Evolutionary conservation across 2,113 vertebrate species (phyloP), one percentile per base, ranked within the genome.

Genomic region (Talpa occidentalis): DNA sequence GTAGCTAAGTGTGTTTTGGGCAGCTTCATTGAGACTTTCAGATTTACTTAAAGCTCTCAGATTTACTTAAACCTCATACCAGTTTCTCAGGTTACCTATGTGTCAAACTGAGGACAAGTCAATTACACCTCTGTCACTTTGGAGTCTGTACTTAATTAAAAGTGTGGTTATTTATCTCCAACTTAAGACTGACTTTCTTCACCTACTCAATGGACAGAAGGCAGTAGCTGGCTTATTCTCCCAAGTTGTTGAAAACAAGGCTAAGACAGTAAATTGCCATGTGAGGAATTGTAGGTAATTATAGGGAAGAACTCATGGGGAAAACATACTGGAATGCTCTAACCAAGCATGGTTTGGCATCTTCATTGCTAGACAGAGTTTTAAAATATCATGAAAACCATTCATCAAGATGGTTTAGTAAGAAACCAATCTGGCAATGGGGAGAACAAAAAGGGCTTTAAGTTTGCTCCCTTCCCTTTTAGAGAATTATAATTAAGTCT

Each of bases 301-400:
- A 90, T 40, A 83, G 6, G 40, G 54, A 84, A 85, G 67, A 90
- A 81, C 76, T 28, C 62, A 9, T 67, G 79, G 67, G 64, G 32
- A 69, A 82, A 85, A 64, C 74, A 81, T 74, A 28, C 81, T 21
- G 44, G 81, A 91, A 80, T 40, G 44, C 7, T 69, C 73, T 80
- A 49, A 80, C 90, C 82, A 88, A 78, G 62, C 76, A 82, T 24
- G 62, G 32, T 77, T 88, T 96, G 92, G 90, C 87, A 88, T 77
- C 94, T 92, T 70, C 54, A n/a, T 76, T 76, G 80, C 85, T 93
- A 87, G 69, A 40, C 92, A 85, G 70, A 67, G 40, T 93, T 93
- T 94, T 74, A 94, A 97, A 96, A 94, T 94, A 81, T 89, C 79
- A 69, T 67, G 35, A 32, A 84, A 95, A 92, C 87, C 81, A 81